These are phyloP conservation scores for Colostygia pectinataria DNA, from an alignment of 2,888 invertebrate species.

Conservation along the genomic window DNA sequence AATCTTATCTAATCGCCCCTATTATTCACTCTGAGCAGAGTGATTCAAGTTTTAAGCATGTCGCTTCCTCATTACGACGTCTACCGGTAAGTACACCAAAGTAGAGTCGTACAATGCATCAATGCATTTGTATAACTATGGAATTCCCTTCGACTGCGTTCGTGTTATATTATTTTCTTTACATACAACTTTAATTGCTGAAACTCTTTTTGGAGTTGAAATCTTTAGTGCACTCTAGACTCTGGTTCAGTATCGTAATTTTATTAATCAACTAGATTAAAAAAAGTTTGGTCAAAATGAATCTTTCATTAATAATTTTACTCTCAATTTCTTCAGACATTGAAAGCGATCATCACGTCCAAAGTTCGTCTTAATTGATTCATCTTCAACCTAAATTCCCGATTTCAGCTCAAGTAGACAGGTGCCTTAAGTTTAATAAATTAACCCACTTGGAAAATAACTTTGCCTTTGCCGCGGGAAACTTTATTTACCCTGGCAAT, in stretches of 20 bases:
- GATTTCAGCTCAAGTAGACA: conserved; percentile 28
- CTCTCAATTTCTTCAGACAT: too few relatives aligned
- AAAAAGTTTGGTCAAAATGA: too few relatives aligned
- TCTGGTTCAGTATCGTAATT: too few relatives aligned
- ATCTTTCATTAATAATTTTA: too few relatives aligned
- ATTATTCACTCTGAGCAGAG: conserved; percentile 16
- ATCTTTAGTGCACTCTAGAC: too few relatives aligned
- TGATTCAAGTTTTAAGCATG: conserved; percentile 22
- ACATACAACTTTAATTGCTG: too few relatives aligned
- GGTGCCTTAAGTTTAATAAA: conserved; percentile 36
- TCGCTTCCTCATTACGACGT: conserved; percentile 20
- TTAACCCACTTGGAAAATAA: conserved; percentile 33
- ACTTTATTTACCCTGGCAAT: conserved; percentile 31
- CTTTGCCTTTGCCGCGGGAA: conserved; percentile 25
- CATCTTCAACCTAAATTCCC: conserved; percentile 5
- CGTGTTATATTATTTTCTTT: too few relatives aligned
- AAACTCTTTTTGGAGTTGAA: too few relatives aligned
- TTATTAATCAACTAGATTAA: too few relatives aligned
- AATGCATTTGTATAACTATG: too few relatives aligned
- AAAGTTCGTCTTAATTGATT: conserved; percentile 17
- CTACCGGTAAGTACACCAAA: conserved; percentile 5
- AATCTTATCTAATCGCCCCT: conserved; percentile 30
- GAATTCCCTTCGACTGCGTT: too few relatives aligned
- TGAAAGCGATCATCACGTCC: conserved; percentile 1
- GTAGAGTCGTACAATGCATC: conserved; percentile 7